These are phyloP conservation scores for Microtus montanus DNA, from an alignment of 2,113 vertebrate species.

Conservation along the genomic window DNA sequence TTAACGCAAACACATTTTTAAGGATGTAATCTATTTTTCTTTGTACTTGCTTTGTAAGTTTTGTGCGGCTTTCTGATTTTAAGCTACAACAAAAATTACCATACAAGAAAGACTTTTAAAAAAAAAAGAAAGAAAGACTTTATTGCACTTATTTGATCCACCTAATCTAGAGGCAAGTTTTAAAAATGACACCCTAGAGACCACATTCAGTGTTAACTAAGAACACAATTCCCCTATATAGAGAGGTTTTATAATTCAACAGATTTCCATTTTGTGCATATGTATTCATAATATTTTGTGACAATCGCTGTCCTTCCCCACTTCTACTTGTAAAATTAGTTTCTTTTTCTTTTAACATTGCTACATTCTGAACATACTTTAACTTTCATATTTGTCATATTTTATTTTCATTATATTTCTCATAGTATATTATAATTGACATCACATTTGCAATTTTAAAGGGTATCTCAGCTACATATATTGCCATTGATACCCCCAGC, in stretches of 20 bases:
- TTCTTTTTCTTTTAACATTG: neutral
- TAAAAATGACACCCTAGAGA: constrained; percentile 45
- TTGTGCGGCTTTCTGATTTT: constrained; percentile 64
- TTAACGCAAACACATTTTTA: constrained; percentile 49
- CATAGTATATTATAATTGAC: neutral
- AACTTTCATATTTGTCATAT: neutral
- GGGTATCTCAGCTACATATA: neutral
- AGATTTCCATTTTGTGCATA: neutral
- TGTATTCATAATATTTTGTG: neutral
- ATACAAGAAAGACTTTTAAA: constrained; percentile 39
- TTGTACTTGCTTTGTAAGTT: constrained; percentile 11
- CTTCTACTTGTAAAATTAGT: neutral
- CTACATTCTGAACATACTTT: neutral
- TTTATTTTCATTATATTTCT: neutral
- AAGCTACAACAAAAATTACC: constrained; percentile 37
- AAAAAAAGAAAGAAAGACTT: constrained; percentile 25
- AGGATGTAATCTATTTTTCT: constrained; percentile 56
- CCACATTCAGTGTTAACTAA: neutral
- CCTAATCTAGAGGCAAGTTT: constrained; percentile 40
- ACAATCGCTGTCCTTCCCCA: neutral
- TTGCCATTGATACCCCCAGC: neutral
- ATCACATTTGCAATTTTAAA: neutral
- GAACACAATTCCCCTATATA: neutral
- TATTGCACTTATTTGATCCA: constrained; percentile 23
- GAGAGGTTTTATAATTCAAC: constrained; percentile 6